These are phyloP conservation scores for Nomada flava DNA, from an alignment of 2,888 invertebrate species.

Conservation along the genomic window DNA sequence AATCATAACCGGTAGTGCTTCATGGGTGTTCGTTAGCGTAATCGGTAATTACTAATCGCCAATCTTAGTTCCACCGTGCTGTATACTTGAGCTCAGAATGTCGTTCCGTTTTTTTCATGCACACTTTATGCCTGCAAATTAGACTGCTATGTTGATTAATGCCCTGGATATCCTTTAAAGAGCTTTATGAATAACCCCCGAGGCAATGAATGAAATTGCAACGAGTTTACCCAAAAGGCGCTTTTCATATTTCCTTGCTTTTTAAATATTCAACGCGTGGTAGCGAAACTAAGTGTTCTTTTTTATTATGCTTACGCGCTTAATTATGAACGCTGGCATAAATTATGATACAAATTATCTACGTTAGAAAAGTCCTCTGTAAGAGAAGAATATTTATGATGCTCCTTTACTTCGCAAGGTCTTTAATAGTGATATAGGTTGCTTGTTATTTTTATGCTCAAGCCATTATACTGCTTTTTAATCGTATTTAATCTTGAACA, in stretches of 20 bases:
- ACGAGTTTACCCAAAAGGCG: neutral
- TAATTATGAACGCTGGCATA: too few species aligned
- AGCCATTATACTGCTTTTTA: too few species aligned
- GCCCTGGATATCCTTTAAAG: neutral
- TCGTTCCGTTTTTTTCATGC: neutral
- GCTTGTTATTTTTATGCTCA: too few species aligned
- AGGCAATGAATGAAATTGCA: neutral
- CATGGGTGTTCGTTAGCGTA: slow-evolving; percentile 8
- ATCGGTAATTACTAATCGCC: neutral
- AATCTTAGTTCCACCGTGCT: neutral
- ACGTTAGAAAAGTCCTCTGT: too few species aligned
- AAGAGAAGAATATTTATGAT: too few species aligned
- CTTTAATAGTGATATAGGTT: too few species aligned
- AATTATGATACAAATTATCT: too few species aligned
- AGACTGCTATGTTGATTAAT: slow-evolving; percentile 1
- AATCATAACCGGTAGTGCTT: slow-evolving; percentile 2
- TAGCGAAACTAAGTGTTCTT: too few species aligned
- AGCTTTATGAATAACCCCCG: too few species aligned
- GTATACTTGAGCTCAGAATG: neutral
- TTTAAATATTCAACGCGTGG: neutral
- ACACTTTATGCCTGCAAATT: neutral
- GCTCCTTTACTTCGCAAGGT: too few species aligned
- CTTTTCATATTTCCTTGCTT: neutral
- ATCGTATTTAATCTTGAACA: too few species aligned
- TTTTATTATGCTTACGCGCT: too few species aligned